Conservation (phyloP, 2,888 invertebrate species). For the Strigamia transsilvanica region DNA sequence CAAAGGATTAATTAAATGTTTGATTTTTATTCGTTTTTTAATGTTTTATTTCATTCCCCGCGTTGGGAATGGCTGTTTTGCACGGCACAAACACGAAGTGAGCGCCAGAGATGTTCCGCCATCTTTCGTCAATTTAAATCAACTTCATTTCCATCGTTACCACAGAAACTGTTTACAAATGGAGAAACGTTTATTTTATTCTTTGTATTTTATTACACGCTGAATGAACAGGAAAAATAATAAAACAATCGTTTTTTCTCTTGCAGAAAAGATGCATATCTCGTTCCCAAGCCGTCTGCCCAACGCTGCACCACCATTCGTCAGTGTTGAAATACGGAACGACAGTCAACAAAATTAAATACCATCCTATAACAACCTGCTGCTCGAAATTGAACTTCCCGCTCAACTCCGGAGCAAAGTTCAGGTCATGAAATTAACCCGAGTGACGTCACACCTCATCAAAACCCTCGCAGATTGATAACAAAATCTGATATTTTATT, state of each 20-base stretch:
- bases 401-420: neutral
- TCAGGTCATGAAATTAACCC: neutral
- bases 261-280: neutral
- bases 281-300: neutral
- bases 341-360: neutral
- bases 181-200: neutral
- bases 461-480: neutral
- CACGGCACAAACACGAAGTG: neutral
- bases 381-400: constrained; percentile 5
- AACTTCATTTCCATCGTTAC: neutral
- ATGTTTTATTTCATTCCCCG: neutral
- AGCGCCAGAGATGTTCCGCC: neutral
- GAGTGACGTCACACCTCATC: neutral
- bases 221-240: neutral
- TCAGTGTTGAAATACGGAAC: constrained; percentile 26
- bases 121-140: neutral
- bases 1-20: too few relatives aligned
- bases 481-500: neutral
- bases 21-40: too few relatives aligned
- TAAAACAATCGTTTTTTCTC: neutral
- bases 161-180: neutral
- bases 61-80: neutral
- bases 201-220: neutral
- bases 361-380: neutral
- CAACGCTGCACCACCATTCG: neutral